Evolutionary conservation across 2,797 vertebrate species (phyloP).

Genomic region (Parauchenoglanis ngamensis): DNA sequence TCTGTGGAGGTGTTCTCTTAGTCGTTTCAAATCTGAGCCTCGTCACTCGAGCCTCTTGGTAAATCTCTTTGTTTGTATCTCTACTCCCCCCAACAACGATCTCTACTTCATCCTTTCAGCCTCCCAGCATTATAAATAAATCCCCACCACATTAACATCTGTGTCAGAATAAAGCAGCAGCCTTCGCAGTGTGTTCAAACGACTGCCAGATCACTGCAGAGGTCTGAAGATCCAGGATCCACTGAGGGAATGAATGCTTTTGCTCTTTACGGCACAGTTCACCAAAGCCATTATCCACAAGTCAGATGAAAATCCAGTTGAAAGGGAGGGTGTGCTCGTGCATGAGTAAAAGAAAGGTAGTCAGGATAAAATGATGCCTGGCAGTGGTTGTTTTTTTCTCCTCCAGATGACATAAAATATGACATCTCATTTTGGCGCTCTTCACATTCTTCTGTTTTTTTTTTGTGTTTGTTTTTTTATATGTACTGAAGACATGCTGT

Average conservation of each 20-base stretch:
- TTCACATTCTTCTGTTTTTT: neutral
- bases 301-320: neutral
- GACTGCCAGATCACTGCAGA: constrained; percentile 20
- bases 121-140: constrained; percentile 55
- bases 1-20: constrained; percentile 62
- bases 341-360: neutral
- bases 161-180: constrained; percentile 50
- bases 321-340: neutral
- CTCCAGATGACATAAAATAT: neutral
- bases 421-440: neutral
- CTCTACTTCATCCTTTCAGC: constrained; percentile 12
- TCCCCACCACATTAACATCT: constrained; percentile 43
- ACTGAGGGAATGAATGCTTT: neutral
- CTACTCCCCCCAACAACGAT: neutral
- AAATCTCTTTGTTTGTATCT: constrained; percentile 52
- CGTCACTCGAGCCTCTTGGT: constrained; percentile 70
- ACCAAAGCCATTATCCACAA: constrained; percentile 19
- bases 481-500: neutral
- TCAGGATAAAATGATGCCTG: neutral
- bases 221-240: constrained; percentile 1
- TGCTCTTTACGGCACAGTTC: constrained; percentile 6
- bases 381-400: neutral
- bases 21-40: constrained; percentile 60
- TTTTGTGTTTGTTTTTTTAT: too few relatives aligned
- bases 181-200: neutral